Evolutionary conservation across 2,888 invertebrate genomes (phyloP).

Genomic region (Dione juno): DNA sequence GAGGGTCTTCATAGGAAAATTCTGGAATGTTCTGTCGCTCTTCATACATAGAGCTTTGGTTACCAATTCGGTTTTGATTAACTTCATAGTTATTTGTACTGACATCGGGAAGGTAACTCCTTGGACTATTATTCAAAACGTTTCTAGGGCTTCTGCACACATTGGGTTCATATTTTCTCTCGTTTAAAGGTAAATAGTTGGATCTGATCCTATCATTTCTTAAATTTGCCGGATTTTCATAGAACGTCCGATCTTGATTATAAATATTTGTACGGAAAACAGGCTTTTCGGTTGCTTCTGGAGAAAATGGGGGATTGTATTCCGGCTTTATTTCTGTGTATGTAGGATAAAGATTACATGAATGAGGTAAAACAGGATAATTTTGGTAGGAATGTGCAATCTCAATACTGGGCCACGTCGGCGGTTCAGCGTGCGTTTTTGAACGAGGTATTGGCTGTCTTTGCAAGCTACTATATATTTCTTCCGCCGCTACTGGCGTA

Average conservation of each 20-base stretch:
- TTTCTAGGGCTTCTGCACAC: conserved; percentile 70
- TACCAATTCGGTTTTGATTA: conserved; percentile 55
- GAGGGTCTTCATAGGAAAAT: conserved; percentile 64
- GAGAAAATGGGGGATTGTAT: conserved; percentile 59
- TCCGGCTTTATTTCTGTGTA: conserved; percentile 76
- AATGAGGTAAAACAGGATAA: conserved; percentile 70
- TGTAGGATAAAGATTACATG: conserved; percentile 71
- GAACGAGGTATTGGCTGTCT: conserved; percentile 88
- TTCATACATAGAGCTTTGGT: conserved; percentile 57
- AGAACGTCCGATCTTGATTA: conserved; percentile 67
- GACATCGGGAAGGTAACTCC: conserved; percentile 65
- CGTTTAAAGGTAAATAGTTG: conserved; percentile 61
- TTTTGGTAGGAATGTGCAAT: conserved; percentile 78
- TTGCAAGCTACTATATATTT: conserved; percentile 80
- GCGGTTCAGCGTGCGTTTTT: conserved; percentile 86
- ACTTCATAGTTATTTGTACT: conserved; percentile 63
- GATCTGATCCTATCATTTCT: conserved; percentile 62
- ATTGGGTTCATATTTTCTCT: conserved; percentile 66
- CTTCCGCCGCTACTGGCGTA: conserved; percentile 80
- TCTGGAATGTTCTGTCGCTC: conserved; percentile 60
- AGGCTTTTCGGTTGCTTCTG: conserved; percentile 57
- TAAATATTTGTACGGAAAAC: conserved; percentile 60
- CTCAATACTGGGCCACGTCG: conserved; percentile 79
- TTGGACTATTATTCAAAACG: conserved; percentile 67
- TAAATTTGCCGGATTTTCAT: conserved; percentile 69